These are phyloP conservation scores for Daubentonia madagascariensis DNA, from an alignment of 2,113 vertebrate genomes.

Conservation along the genomic window DNA sequence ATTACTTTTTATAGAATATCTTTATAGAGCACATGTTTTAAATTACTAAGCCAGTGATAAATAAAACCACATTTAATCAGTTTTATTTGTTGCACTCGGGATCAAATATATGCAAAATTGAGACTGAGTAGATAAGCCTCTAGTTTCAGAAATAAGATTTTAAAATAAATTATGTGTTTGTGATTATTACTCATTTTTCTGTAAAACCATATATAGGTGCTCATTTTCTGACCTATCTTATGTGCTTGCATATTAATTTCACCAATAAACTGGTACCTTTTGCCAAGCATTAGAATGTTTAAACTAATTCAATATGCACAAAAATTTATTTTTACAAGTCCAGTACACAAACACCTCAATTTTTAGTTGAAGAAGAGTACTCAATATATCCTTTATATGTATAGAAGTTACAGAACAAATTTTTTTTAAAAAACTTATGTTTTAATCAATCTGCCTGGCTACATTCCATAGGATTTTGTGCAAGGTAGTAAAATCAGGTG, in stretches of 20 bases:
- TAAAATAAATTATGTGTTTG: not conserved
- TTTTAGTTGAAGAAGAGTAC: not conserved
- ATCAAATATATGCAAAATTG: not conserved
- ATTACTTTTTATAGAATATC: not conserved
- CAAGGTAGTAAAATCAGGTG: too few species aligned
- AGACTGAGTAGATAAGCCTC: not conserved
- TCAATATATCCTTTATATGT: not conserved
- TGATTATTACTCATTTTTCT: not conserved
- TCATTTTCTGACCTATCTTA: not conserved
- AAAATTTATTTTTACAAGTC: not conserved
- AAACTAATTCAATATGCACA: not conserved
- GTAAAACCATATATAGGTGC: too few species aligned
- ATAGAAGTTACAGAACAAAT: not conserved
- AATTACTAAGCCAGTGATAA: not conserved
- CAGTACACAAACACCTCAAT: accelerated
- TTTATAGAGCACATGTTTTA: not conserved
- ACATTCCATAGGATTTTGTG: not conserved
- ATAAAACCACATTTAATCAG: not conserved
- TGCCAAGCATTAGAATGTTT: not conserved
- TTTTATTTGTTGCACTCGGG: not conserved
- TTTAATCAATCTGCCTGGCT: not conserved
- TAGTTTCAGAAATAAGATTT: not conserved
- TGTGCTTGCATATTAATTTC: not conserved
- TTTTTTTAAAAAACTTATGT: not conserved
- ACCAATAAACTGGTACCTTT: not conserved